Conservation (phyloP, 2,113 vertebrate species). For the Struthidea cinerea region DNA sequence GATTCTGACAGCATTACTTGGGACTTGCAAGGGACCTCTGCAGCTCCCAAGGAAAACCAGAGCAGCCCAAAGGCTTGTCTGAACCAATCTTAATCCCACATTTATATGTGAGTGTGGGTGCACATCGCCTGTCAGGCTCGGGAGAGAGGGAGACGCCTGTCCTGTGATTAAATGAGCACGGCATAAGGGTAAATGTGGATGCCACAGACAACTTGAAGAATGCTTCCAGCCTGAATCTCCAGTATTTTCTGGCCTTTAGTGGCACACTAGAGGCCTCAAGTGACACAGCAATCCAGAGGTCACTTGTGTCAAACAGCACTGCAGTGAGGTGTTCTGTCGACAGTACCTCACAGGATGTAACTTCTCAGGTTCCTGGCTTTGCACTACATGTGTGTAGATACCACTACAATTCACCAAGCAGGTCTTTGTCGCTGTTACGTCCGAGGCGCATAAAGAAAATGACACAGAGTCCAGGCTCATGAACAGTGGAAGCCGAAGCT, state of each 20-base stretch:
- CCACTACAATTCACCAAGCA: neutral
- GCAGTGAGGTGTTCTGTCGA: neutral
- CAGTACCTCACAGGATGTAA: neutral
- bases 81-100: neutral
- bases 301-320: neutral
- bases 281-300: neutral
- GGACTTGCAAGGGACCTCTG: neutral
- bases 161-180: neutral
- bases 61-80: neutral
- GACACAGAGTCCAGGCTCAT: no score
- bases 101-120: neutral
- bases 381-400: neutral
- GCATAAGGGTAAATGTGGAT: neutral
- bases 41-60: neutral
- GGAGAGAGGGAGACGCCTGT: neutral
- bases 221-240: neutral
- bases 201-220: neutral
- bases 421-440: no score
- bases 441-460: no score
- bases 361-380: neutral
- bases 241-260: neutral
- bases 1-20: rapidly evolving
- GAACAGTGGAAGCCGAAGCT: no score
- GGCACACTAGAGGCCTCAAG: neutral
- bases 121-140: neutral